Conservation (phyloP, 2,888 invertebrate genomes). For the Augochlorella aurata region DNA sequence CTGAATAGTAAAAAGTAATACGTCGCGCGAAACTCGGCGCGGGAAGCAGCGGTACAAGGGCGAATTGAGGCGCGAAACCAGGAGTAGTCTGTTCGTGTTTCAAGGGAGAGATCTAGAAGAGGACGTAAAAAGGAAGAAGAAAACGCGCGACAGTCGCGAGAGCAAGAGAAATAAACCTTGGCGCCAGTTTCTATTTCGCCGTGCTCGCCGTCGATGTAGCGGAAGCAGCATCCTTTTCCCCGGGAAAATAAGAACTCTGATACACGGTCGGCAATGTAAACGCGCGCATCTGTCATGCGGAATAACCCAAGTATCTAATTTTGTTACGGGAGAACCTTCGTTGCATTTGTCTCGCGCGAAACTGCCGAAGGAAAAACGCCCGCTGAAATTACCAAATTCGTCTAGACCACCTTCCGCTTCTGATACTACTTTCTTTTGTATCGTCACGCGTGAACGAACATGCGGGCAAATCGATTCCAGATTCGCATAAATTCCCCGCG, state of each 20-base stretch:
- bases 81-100: constrained; percentile 20
- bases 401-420: no score
- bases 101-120: constrained; percentile 13
- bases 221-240: constrained; percentile 27
- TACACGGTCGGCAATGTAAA: constrained; percentile 10
- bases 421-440: no score
- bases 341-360: neutral
- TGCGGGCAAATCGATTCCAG: no score
- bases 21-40: neutral
- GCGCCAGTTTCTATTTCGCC: constrained; percentile 44
- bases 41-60: neutral
- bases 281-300: neutral
- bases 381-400: neutral
- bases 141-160: neutral
- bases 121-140: constrained; percentile 28
- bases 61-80: neutral
- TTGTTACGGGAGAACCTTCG: neutral
- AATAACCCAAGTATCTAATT: constrained; percentile 3
- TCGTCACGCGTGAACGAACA: no score
- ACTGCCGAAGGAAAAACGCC: neutral
- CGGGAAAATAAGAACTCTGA: constrained; percentile 28
- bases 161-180: constrained; percentile 45
- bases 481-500: no score
- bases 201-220: constrained; percentile 9
- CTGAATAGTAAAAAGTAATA: neutral